phyloP scores from a whole-genome alignment of 2,888 invertebrate genomes.

The Escarpia spicata region DNA sequence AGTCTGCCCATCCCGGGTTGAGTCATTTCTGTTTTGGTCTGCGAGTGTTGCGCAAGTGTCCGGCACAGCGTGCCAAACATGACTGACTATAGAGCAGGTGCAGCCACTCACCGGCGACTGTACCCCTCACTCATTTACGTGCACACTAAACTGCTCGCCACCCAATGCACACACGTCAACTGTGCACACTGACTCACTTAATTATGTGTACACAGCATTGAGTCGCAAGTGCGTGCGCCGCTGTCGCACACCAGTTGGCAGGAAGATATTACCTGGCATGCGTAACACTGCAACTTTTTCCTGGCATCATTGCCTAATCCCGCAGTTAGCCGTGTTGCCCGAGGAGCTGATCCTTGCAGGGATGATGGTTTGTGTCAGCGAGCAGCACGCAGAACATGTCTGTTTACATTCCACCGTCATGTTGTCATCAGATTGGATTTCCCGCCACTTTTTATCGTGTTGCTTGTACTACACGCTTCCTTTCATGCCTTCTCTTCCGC shows the following conservation, averaged over 20 bases:
- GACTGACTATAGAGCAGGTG: background rate
- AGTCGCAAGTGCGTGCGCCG: background rate
- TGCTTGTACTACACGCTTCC: slow-evolving; percentile 16
- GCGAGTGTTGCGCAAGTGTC: slow-evolving; percentile 13
- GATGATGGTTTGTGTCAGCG: background rate
- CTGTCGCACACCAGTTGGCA: background rate
- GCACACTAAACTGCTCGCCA: background rate
- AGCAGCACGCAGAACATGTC: background rate
- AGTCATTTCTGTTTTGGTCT: slow-evolving; percentile 1
- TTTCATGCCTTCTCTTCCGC: background rate
- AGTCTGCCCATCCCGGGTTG: slow-evolving; percentile 5
- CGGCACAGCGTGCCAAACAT: background rate
- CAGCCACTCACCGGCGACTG: background rate
- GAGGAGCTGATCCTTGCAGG: too few relatives aligned
- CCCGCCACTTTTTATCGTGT: background rate
- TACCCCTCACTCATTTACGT: background rate
- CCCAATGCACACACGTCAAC: background rate
- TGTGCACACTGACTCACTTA: background rate
- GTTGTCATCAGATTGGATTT: background rate
- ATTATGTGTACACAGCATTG: background rate
- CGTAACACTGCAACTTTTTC: background rate
- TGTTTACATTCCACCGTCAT: background rate
- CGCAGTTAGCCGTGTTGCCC: background rate
- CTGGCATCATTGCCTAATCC: background rate
- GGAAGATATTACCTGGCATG: slow-evolving; percentile 10